These are phyloP conservation scores for Cettia cetti DNA, from an alignment of 2,113 vertebrate genomes.

Conservation along the genomic window DNA sequence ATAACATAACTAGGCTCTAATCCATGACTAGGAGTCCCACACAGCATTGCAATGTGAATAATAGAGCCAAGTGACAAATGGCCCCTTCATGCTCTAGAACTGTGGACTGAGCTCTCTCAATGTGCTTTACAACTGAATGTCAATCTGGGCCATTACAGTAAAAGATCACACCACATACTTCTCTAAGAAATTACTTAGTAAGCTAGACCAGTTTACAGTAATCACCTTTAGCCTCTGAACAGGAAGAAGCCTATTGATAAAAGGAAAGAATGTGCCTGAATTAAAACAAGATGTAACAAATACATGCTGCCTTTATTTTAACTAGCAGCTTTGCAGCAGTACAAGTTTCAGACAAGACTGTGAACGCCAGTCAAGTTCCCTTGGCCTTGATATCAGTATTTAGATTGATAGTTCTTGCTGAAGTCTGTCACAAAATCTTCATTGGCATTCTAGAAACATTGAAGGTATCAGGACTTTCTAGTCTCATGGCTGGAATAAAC, in stretches of 20 bases:
- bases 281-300: not conserved
- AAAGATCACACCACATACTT: not conserved
- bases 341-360: not conserved
- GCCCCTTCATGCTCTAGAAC: not conserved
- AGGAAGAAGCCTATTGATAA: not conserved
- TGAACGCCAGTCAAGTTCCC: not conserved
- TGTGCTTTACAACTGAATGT: not conserved
- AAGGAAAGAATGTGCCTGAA: not conserved
- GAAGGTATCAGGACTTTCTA: not conserved
- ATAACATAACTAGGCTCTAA: not conserved
- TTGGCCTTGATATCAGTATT: not conserved
- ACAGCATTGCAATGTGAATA: not conserved
- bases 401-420: not conserved
- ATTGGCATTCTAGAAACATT: not conserved
- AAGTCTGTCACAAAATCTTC: not conserved
- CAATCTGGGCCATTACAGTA: not conserved
- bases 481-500: not conserved
- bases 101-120: not conserved
- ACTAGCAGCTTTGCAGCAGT: not conserved
- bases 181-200: not conserved
- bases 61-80: not conserved
- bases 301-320: not conserved
- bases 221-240: not conserved
- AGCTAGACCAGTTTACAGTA: not conserved
- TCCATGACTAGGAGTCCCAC: not conserved